Evolutionary conservation across 2,888 invertebrate species (phyloP), one percentile per base, ranked within the genome.

Genomic region (Agrochola lota): DNA sequence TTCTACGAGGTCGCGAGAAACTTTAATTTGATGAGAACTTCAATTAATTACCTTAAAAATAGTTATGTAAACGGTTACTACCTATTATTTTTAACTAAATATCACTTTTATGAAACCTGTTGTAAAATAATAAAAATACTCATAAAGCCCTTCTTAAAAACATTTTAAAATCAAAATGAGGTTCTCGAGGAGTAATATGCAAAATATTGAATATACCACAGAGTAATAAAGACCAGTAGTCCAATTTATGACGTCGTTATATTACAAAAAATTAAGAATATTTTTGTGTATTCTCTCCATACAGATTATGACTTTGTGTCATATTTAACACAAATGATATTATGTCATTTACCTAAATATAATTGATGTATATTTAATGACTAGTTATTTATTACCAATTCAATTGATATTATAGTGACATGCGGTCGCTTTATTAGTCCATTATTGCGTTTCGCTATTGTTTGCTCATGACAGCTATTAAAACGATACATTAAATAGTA

Each of bases 401-500:
- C 35, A 64, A 74, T 74, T 59, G 12, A 26, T 15, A 81, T 59
- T 17, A 26, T 15, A 81, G 30, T 63, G 55, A 8, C 40, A 43
- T 57, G 43, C 35, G 52, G 49, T 30, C 30, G 57, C 5, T 68
- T 30, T 68, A 64, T 23, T 17, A 35, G 17, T 77, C 3, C 49
- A 43, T 83, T 63, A 59, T 49, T 83, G 26, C n/a, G 49, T 77
- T 68, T 23, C 15, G 57, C 57, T 20, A 64, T 83, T 76, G 66
- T 67, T 69, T 83, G 26, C 35, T 15, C 26, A 35, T 64, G n/a
- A 59, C 15, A 23, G 49, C 26, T 52, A 52, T 64, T 59, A 35
- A 52, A 63, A 83, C 49, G 57, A 30, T 77, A 64, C 83, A 78
- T 46, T 70, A 15, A 70, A 84, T 64, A 77, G 23, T 69, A 40